phyloP scores from a whole-genome alignment of 2,888 invertebrate genomes.

The Steinernema scapterisci region DNA sequence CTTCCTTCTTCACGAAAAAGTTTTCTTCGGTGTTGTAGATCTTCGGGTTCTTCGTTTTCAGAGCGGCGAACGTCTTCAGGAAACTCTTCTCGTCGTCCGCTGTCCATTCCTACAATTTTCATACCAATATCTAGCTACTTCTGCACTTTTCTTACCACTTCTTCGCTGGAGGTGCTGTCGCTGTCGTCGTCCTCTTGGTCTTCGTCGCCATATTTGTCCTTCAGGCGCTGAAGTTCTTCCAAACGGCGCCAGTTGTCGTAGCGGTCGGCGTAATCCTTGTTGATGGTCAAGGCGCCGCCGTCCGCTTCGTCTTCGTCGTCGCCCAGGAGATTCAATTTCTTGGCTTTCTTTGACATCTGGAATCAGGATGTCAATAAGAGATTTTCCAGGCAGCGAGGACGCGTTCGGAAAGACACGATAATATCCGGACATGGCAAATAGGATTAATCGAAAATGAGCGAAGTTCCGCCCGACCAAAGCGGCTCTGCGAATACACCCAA shows the following conservation, averaged over 20 bases:
- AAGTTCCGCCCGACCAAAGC: too few relatives aligned
- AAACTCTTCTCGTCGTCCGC: constrained; percentile 83
- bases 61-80: constrained; percentile 80
- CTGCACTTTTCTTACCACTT: constrained; percentile 40
- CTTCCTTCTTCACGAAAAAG: constrained; percentile 74
- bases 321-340: background rate
- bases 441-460: too few relatives aligned
- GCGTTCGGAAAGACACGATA: too few relatives aligned
- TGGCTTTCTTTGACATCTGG: constrained; percentile 9
- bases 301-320: constrained; percentile 35
- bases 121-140: background rate
- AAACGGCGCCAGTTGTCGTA: constrained; percentile 84
- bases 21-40: constrained; percentile 81
- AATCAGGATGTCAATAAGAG: too few relatives aligned
- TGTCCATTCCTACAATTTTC: constrained; percentile 71
- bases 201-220: constrained; percentile 61
- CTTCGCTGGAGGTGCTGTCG: constrained; percentile 69
- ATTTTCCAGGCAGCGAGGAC: too few relatives aligned
- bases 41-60: constrained; percentile 85
- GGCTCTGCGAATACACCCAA: too few relatives aligned
- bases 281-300: constrained; percentile 34
- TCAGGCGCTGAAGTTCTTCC: constrained; percentile 77
- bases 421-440: too few relatives aligned
- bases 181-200: constrained; percentile 70
- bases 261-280: constrained; percentile 79